Conservation (phyloP, 2,797 vertebrate species). For the Sphaeramia orbicularis region DNA sequence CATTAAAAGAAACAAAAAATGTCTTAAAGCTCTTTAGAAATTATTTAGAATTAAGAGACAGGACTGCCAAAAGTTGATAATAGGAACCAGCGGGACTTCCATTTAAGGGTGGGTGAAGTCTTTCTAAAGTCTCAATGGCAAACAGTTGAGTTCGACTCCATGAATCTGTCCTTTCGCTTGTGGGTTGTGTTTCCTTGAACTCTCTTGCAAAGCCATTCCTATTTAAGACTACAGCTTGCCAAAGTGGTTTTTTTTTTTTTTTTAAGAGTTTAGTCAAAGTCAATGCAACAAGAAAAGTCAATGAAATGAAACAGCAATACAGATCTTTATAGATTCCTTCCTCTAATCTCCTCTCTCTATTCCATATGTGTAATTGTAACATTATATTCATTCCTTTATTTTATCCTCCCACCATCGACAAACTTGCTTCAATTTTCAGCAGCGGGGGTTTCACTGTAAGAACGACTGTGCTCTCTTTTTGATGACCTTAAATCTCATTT, state of each 20-base stretch:
- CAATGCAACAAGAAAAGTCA: conserved; percentile 56
- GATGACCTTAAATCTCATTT: conserved; percentile 79
- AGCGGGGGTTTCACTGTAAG: conserved; percentile 38
- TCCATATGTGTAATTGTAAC: conserved; percentile 64
- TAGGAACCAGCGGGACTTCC: conserved; percentile 42
- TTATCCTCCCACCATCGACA: conserved; percentile 31
- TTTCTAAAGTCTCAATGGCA: conserved; percentile 52
- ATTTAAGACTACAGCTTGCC: conserved; percentile 38
- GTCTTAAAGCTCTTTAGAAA: conserved; percentile 52
- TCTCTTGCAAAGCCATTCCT: conserved; percentile 25
- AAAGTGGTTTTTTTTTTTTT: conserved; percentile 11
- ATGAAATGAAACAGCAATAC: conserved; percentile 50
- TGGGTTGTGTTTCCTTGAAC: conserved; percentile 51
- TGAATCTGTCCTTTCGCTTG: conserved; percentile 38
- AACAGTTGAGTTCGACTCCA: conserved; percentile 34
- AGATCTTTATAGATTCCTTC: conserved; percentile 61
- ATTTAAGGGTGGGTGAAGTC: conserved; percentile 23
- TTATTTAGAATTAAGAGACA: conserved; percentile 57
- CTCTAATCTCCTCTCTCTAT: conserved; percentile 37
- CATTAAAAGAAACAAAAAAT: conserved; percentile 27
- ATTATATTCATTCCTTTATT: conserved; percentile 37
- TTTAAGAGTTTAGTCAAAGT: conserved; percentile 67
- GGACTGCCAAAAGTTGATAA: conserved; percentile 64
- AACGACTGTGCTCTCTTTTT: conserved; percentile 43
- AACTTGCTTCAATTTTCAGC: conserved; percentile 55